Percentiles rank a stretch among this genome's conserved stretches.
phyloP scores from a whole-genome alignment of 2,797 vertebrate genomes.

The Diplodus sargus region DNA sequence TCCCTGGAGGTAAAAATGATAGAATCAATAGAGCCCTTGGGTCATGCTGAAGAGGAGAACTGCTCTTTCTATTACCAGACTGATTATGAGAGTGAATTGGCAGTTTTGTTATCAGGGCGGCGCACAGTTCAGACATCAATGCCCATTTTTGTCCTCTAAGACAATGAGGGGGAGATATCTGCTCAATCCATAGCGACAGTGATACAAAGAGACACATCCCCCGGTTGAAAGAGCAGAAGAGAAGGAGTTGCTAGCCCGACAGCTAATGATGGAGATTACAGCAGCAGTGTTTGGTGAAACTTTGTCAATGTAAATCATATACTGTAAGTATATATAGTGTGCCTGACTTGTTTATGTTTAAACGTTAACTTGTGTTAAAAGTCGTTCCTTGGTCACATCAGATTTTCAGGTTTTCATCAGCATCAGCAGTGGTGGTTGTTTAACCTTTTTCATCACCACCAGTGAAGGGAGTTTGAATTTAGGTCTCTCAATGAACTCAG shows the following conservation, averaged over 20 bases:
- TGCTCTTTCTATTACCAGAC: constrained; percentile 42
- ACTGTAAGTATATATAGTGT: too few species aligned
- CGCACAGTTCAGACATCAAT: constrained; percentile 58
- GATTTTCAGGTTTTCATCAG: too few species aligned
- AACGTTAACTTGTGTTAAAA: too few species aligned
- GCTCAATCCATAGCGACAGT: constrained; percentile 62
- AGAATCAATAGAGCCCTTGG: constrained; percentile 50
- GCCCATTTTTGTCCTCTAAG: constrained; percentile 64
- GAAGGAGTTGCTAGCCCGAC: constrained; percentile 40
- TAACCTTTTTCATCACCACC: too few species aligned
- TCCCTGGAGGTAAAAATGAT: constrained; percentile 36
- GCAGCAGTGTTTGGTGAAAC: neutral
- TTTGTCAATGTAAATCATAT: neutral
- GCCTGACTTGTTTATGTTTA: too few species aligned
- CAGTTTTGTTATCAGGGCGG: constrained; percentile 65
- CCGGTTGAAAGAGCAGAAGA: constrained; percentile 37
- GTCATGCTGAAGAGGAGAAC: constrained; percentile 33
- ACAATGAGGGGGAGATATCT: constrained; percentile 66
- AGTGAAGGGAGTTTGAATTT: too few species aligned
- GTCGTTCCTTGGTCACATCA: too few species aligned
- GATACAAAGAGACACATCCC: constrained; percentile 52
- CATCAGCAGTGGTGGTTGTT: too few species aligned
- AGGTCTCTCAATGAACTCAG: too few species aligned
- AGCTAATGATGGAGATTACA: constrained; percentile 28
- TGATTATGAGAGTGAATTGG: constrained; percentile 62